A percentile compares a stretch with the other conserved stretches of the same genome.
Conservation (phyloP, 1,140 invertebrate species). For the Aphaenogaster rudis region DNA sequence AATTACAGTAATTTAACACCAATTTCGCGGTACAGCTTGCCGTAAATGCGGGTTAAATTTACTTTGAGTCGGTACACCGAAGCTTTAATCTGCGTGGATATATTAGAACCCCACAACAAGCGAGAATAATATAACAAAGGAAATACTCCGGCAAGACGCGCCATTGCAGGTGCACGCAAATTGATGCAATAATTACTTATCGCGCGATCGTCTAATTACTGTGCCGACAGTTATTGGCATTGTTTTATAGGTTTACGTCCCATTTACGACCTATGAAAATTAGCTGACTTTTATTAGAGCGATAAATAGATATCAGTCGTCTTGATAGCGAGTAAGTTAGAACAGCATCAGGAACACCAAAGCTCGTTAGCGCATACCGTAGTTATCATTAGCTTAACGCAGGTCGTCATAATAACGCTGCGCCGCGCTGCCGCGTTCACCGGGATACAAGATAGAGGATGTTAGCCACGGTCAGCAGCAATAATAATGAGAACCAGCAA, state of each 20-base stretch:
- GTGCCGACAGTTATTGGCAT: background rate
- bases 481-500: constrained; percentile 74
- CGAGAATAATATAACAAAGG: constrained; percentile 66
- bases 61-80: constrained; percentile 45
- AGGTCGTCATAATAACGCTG: constrained; percentile 55
- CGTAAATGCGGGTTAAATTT: constrained; percentile 63
- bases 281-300: background rate
- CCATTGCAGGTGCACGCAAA: background rate
- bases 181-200: constrained; percentile 39
- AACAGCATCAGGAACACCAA: constrained; percentile 16
- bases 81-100: constrained; percentile 57
- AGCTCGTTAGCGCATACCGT: constrained; percentile 53
- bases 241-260: background rate
- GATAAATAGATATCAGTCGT: background rate
- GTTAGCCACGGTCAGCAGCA: constrained; percentile 23
- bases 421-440: constrained; percentile 12
- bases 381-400: constrained; percentile 63
- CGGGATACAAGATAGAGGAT: constrained; percentile 34
- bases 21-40: constrained; percentile 32
- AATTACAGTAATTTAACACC: constrained; percentile 57
- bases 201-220: constrained; percentile 24
- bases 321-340: background rate
- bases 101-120: constrained; percentile 43
- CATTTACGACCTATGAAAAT: background rate
- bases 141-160: constrained; percentile 36